phyloP scores from a whole-genome alignment of 2,888 invertebrate genomes.

The Schizotus pectinicornis region DNA sequence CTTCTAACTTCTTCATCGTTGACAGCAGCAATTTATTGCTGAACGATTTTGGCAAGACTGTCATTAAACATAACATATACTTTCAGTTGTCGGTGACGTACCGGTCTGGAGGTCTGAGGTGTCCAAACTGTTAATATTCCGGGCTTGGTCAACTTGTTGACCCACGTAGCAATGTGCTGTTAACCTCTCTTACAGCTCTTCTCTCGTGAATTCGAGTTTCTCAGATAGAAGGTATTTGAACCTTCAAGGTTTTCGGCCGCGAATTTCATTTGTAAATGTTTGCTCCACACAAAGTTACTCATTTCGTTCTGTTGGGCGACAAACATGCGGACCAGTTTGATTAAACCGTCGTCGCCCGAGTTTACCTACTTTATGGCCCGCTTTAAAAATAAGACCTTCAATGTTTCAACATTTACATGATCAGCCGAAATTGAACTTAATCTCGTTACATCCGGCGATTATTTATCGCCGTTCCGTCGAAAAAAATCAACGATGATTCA shows the following conservation, averaged over 20 bases:
- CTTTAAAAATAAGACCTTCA: too few species aligned
- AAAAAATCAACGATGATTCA: background rate
- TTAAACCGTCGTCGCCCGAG: too few species aligned
- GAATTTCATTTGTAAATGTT: background rate
- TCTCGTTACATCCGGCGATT: too few species aligned
- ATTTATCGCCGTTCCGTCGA: too few species aligned
- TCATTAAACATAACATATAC: background rate
- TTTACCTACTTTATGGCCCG: too few species aligned
- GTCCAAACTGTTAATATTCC: conserved; percentile 4
- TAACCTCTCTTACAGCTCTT: conserved; percentile 25
- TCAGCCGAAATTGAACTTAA: too few species aligned
- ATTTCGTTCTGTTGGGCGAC: conserved; percentile 12
- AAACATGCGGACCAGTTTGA: background rate
- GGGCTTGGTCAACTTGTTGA: conserved; percentile 25
- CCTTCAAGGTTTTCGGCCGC: conserved; percentile 21
- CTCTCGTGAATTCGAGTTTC: background rate
- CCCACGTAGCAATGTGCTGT: conserved; percentile 26
- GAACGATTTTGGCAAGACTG: background rate
- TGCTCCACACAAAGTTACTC: conserved; percentile 5
- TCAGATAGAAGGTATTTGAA: conserved; percentile 21
- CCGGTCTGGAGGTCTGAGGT: background rate
- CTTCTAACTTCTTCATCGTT: too few species aligned
- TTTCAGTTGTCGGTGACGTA: background rate
- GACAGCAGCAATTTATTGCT: too few species aligned
- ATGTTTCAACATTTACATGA: too few species aligned